phyloP scores from a whole-genome alignment of 2,888 invertebrate species.

The Drosophila yooni region DNA sequence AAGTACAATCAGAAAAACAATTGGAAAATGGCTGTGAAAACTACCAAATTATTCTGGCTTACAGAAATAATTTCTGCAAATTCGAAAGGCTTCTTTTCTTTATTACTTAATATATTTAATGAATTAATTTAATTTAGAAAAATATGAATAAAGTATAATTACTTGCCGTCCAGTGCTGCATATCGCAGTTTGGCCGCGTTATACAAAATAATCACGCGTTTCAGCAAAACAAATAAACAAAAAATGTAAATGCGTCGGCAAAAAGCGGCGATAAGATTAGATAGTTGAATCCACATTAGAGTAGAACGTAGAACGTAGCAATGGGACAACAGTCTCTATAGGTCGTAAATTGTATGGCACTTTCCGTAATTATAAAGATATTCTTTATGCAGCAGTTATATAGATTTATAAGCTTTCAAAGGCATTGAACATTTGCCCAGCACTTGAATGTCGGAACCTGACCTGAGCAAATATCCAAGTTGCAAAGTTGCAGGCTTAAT shows the following conservation, averaged over 20 bases:
- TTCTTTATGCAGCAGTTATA: constrained; percentile 2
- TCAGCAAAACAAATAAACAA: constrained; percentile 39
- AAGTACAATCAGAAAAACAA: not conserved
- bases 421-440: constrained; percentile 3
- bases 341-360: not conserved
- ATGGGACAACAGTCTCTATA: not conserved
- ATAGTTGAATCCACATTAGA: constrained; percentile 22
- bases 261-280: constrained; percentile 51
- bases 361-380: constrained; percentile 2
- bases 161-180: not conserved
- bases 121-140: too few relatives aligned
- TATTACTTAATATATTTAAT: too few relatives aligned
- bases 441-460: constrained; percentile 14
- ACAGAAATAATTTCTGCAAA: not conserved
- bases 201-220: constrained; percentile 21
- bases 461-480: constrained; percentile 19
- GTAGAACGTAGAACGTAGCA: not conserved
- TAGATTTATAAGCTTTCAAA: constrained; percentile 33
- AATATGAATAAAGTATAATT: not conserved
- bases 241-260: not conserved
- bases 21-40: fast-evolving
- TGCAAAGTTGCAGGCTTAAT: constrained; percentile 1
- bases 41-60: not conserved
- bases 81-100: not conserved
- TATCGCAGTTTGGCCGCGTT: not conserved